Percentiles rank a stretch among this genome's conserved stretches.
phyloP scores from a whole-genome alignment of 2,113 vertebrate species.

The Eupsittula cactorum region DNA sequence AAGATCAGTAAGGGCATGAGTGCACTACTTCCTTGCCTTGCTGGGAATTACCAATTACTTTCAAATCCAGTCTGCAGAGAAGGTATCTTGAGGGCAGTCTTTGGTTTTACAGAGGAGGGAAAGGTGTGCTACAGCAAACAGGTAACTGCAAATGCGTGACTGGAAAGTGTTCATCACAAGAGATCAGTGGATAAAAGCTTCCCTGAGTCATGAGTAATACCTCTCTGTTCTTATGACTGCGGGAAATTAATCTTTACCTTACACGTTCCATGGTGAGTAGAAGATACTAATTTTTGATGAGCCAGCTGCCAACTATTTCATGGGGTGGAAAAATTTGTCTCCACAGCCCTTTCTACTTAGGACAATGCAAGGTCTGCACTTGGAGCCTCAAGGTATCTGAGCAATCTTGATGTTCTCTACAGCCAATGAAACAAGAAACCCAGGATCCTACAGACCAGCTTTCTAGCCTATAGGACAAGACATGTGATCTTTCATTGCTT shows the following conservation, averaged over 20 bases:
- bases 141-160: background rate
- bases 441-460: background rate
- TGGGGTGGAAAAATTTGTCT: background rate
- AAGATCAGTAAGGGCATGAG: background rate
- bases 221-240: background rate
- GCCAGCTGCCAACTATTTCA: background rate
- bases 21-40: background rate
- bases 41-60: background rate
- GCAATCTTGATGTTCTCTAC: background rate
- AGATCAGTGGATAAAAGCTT: background rate
- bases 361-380: background rate
- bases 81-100: background rate
- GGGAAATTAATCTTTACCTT: background rate
- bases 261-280: background rate
- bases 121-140: background rate
- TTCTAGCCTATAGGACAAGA: background rate
- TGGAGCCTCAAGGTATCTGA: background rate
- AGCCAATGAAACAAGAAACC: background rate
- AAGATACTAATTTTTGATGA: background rate
- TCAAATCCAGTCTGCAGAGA: background rate
- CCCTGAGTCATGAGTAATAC: background rate
- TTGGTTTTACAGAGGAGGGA: background rate
- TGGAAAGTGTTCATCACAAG: background rate
- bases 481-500: background rate
- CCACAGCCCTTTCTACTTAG: background rate